Percentiles rank a stretch among this genome's conserved stretches.
Evolutionary conservation across 1,140 invertebrate species (phyloP).

Genomic region (Lineus longissimus): DNA sequence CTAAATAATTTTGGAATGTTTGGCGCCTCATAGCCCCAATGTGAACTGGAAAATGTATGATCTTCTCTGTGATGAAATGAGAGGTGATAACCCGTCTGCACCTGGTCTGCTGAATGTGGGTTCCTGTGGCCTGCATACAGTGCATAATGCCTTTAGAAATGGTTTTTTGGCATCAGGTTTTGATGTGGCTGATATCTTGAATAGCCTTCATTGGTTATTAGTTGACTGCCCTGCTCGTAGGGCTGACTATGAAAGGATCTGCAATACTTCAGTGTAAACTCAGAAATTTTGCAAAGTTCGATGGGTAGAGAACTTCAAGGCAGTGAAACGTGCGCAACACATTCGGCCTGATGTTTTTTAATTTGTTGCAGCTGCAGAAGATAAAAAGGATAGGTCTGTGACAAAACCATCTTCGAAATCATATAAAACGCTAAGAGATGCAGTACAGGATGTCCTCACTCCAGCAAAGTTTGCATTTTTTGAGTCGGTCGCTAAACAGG

Average conservation of each 20-base stretch:
- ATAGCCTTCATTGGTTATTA: background rate
- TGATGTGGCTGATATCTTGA: too few species aligned
- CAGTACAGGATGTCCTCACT: background rate
- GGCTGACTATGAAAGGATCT: background rate
- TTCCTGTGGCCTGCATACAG: background rate
- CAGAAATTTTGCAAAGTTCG: background rate
- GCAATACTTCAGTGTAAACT: background rate
- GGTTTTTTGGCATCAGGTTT: too few species aligned
- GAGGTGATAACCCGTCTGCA: too few species aligned
- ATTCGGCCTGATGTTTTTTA: background rate
- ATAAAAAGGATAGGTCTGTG: background rate
- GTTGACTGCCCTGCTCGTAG: background rate
- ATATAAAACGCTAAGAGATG: background rate
- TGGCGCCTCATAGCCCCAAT: background rate
- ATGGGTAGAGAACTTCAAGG: background rate
- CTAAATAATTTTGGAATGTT: too few species aligned
- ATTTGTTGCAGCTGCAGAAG: background rate
- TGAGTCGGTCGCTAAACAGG: background rate
- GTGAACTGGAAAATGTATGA: background rate
- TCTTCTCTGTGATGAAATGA: background rate
- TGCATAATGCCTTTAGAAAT: background rate
- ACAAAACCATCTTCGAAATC: background rate
- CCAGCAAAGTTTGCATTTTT: background rate
- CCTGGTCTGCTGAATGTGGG: background rate
- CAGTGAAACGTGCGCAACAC: background rate